phyloP scores from a whole-genome alignment of 1,140 invertebrate genomes.

The Berghia stephanieae region DNA sequence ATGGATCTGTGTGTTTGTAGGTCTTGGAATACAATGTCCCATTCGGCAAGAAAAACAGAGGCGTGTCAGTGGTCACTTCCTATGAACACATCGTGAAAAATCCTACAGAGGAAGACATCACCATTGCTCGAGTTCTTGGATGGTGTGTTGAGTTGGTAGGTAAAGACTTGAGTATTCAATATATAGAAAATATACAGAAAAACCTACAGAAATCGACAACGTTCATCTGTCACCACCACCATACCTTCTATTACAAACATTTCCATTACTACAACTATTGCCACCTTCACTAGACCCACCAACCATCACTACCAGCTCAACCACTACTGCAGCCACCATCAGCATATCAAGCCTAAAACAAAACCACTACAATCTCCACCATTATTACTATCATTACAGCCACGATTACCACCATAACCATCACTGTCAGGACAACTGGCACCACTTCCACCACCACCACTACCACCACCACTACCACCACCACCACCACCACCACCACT shows the following conservation, averaged over 20 bases:
- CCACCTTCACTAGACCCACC: too few relatives aligned
- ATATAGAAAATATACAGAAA: too few relatives aligned
- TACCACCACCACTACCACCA: slow-evolving; percentile 25
- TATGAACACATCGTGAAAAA: slow-evolving; percentile 78
- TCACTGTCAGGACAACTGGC: background rate
- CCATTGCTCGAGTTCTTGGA: slow-evolving; percentile 83
- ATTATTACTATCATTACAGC: slow-evolving; percentile 12
- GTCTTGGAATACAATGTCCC: slow-evolving; percentile 70
- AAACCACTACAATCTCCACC: too few relatives aligned
- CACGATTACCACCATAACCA: slow-evolving; percentile 7
- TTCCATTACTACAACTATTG: too few relatives aligned
- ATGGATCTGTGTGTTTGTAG: slow-evolving; percentile 54
- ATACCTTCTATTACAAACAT: too few relatives aligned
- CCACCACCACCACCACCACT: background rate
- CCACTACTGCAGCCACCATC: too few relatives aligned
- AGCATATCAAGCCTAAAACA: too few relatives aligned
- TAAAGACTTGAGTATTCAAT: too few relatives aligned
- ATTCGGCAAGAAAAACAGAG: slow-evolving; percentile 75
- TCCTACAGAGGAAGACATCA: slow-evolving; percentile 81
- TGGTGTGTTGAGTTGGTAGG: slow-evolving; percentile 95
- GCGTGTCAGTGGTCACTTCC: slow-evolving; percentile 80
- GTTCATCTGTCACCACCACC: too few relatives aligned
- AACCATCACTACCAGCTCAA: too few relatives aligned
- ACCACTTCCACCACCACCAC: slow-evolving; percentile 23
- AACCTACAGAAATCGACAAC: too few relatives aligned